Percentiles rank a stretch among this genome's conserved stretches.
Conservation (phyloP, 2,797 vertebrate genomes). For the Astyanax mexicanus region DNA sequence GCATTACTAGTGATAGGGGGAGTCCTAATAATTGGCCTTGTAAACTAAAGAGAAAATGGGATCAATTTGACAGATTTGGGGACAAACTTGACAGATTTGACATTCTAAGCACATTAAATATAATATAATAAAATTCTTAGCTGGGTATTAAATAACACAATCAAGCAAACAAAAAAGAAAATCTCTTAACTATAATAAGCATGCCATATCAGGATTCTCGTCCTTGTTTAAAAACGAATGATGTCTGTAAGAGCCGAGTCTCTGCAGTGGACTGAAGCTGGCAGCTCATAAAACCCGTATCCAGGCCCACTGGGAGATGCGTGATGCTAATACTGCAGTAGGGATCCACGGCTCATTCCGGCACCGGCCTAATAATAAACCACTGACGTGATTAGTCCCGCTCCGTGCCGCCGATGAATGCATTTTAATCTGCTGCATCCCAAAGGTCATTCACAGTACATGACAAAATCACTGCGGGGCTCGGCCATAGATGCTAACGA, state of each 20-base stretch:
- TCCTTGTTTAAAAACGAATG: not conserved
- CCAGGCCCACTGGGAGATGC: not conserved
- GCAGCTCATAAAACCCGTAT: conserved; percentile 4
- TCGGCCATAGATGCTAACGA: conserved; percentile 39
- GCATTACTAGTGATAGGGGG: no score
- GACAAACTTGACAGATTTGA: no score
- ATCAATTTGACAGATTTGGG: no score
- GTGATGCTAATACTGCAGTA: not conserved
- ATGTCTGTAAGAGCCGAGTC: not conserved
- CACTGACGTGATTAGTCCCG: conserved; percentile 40
- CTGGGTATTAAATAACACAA: no score
- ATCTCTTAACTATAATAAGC: no score
- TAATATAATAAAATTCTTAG: no score
- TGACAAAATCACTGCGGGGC: conserved; percentile 37
- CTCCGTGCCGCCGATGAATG: not conserved
- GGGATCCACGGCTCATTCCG: conserved; percentile 21
- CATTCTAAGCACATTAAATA: no score
- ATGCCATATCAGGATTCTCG: not conserved
- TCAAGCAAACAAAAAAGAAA: no score
- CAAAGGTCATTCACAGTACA: conserved; percentile 46
- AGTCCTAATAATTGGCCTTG: no score
- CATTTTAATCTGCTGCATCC: conserved; percentile 43
- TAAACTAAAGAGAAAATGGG: no score
- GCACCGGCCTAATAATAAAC: conserved; percentile 37
- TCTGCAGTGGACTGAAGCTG: not conserved